These are phyloP conservation scores for Macrotus californicus DNA, from an alignment of 2,113 vertebrate species.

Conservation along the genomic window DNA sequence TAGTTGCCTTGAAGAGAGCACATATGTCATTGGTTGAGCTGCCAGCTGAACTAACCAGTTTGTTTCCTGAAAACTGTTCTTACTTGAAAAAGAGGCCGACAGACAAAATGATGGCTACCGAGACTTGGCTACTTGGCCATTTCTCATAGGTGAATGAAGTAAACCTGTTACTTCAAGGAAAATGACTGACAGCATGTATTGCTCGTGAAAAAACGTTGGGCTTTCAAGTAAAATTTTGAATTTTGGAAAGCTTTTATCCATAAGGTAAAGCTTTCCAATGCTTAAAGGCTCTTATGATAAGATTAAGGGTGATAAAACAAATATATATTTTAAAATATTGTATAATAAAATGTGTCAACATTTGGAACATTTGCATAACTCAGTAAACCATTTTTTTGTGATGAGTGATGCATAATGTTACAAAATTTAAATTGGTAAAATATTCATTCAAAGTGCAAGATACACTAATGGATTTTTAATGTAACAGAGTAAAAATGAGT, in stretches of 20 bases:
- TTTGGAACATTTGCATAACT: slow-evolving; percentile 17
- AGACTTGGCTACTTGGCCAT: neutral
- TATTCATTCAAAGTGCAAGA: neutral
- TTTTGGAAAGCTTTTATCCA: neutral
- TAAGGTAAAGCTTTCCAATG: neutral
- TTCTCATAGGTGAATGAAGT: neutral
- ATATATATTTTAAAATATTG: neutral
- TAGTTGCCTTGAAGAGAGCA: neutral
- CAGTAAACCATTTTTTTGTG: neutral
- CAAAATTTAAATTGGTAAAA: neutral
- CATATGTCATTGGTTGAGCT: neutral
- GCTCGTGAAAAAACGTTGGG: neutral
- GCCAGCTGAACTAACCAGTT: neutral
- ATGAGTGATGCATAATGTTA: neutral
- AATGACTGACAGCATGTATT: neutral
- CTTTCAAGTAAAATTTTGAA: slow-evolving; percentile 3
- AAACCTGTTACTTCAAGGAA: slow-evolving; percentile 5
- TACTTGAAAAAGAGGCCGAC: neutral
- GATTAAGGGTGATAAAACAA: neutral
- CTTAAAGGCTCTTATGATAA: neutral
- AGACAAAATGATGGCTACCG: neutral
- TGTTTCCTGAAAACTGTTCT: neutral
- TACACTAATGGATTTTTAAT: slow-evolving; percentile 3
- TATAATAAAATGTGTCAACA: slow-evolving; percentile 17
- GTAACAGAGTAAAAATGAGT: slow-evolving; percentile 6